A percentile compares a stretch with the other conserved stretches of the same genome.
Conservation (phyloP, 2,888 invertebrate genomes). For the Cephus rjabovi region DNA sequence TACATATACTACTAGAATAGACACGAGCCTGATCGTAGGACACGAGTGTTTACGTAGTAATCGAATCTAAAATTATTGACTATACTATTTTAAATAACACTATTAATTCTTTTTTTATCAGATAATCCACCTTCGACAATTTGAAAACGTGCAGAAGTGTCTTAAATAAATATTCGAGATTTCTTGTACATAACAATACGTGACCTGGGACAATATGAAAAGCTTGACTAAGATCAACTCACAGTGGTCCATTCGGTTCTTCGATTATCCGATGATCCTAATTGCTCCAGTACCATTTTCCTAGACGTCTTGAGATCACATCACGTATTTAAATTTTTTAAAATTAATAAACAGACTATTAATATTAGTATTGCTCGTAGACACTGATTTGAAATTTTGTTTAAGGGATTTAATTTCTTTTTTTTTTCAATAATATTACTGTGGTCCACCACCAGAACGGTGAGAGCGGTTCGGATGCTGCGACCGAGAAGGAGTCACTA, state of each 20-base stretch:
- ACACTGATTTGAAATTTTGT: background rate
- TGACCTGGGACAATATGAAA: background rate
- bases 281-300: background rate
- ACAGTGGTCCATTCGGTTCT: background rate
- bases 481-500: slow-evolving; percentile 59
- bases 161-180: background rate
- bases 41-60: background rate
- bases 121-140: background rate
- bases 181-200: background rate
- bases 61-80: background rate
- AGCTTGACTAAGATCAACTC: background rate
- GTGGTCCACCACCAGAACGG: background rate
- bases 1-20: background rate
- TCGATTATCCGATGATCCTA: background rate
- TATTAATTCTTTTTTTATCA: background rate
- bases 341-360: background rate
- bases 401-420: background rate
- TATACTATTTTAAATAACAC: background rate
- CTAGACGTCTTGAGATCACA: background rate
- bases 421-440: background rate
- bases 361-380: background rate
- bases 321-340: background rate
- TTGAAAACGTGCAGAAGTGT: background rate
- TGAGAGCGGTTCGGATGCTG: slow-evolving; percentile 47
- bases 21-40: background rate